Percentiles rank a stretch among this genome's conserved stretches.
Conservation (phyloP, 2,888 invertebrate species). For the Andrena trimmerana region DNA sequence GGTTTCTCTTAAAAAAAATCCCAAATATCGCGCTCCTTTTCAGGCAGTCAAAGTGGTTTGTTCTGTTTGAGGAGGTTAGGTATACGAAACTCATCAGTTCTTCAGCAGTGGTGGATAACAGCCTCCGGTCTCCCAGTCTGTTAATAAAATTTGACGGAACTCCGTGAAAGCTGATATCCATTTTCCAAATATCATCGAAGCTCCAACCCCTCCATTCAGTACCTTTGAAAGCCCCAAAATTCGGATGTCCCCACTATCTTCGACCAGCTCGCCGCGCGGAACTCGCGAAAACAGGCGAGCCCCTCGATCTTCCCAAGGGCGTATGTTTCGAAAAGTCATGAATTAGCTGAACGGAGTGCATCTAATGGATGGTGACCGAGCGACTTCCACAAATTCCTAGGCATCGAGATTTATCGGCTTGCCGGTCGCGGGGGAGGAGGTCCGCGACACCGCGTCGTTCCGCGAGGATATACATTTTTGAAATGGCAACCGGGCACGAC, state of each 20-base stretch:
- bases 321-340: slow-evolving; percentile 1
- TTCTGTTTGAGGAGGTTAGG: too few species aligned
- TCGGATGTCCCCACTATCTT: not conserved
- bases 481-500: slow-evolving; percentile 27
- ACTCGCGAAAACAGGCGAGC: slow-evolving; percentile 26
- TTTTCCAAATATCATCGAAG: not conserved
- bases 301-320: not conserved
- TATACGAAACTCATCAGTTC: too few species aligned
- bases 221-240: not conserved
- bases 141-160: not conserved
- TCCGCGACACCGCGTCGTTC: not conserved
- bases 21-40: too few species aligned
- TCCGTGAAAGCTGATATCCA: not conserved
- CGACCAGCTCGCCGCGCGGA: not conserved
- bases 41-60: too few species aligned
- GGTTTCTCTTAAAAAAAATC: too few species aligned
- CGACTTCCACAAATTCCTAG: not conserved
- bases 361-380: slow-evolving; percentile 18
- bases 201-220: not conserved
- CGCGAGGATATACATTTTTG: slow-evolving; percentile 12
- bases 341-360: slow-evolving; percentile 1
- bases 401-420: slow-evolving; percentile 24
- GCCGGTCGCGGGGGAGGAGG: not conserved
- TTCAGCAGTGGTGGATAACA: too few species aligned
- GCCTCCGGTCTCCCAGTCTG: too few species aligned